Conservation (phyloP, 2,888 invertebrate genomes). For the Spodoptera exigua region DNA sequence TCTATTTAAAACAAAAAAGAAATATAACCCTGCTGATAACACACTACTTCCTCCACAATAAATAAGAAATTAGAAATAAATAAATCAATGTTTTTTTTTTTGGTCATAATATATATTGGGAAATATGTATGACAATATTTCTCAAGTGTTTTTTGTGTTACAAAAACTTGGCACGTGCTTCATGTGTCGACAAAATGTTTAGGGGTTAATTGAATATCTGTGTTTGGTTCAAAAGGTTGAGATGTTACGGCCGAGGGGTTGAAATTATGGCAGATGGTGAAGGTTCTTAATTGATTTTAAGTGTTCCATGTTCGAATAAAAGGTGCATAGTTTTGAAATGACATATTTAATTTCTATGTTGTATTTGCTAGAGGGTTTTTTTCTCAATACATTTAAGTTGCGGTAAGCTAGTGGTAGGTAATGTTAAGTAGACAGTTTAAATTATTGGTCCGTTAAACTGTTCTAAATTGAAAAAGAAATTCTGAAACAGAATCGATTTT, state of each 20-base stretch:
- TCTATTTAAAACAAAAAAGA: too few species aligned
- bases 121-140: constrained; percentile 43
- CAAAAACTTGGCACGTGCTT: constrained; percentile 67
- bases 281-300: constrained; percentile 37
- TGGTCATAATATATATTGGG: too few species aligned
- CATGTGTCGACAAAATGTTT: constrained; percentile 63
- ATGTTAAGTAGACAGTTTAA: too few species aligned
- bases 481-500: too few species aligned
- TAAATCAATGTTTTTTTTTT: constrained; percentile 41
- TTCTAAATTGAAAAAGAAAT: too few species aligned
- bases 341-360: too few species aligned
- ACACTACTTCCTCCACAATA: too few species aligned
- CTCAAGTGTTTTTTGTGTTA: constrained; percentile 54
- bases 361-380: background rate
- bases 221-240: constrained; percentile 60
- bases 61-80: constrained; percentile 1
- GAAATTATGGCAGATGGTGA: constrained; percentile 27
- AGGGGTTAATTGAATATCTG: constrained; percentile 75
- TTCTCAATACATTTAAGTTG: too few species aligned
- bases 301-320: constrained; percentile 27
- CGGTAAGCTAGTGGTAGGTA: too few species aligned
- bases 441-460: background rate
- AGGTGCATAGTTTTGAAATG: too few species aligned
- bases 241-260: constrained; percentile 28
- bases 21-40: too few species aligned